Evolutionary conservation across 1,140 invertebrate genomes (phyloP).

Genomic region (Drosophila ercepeae): DNA sequence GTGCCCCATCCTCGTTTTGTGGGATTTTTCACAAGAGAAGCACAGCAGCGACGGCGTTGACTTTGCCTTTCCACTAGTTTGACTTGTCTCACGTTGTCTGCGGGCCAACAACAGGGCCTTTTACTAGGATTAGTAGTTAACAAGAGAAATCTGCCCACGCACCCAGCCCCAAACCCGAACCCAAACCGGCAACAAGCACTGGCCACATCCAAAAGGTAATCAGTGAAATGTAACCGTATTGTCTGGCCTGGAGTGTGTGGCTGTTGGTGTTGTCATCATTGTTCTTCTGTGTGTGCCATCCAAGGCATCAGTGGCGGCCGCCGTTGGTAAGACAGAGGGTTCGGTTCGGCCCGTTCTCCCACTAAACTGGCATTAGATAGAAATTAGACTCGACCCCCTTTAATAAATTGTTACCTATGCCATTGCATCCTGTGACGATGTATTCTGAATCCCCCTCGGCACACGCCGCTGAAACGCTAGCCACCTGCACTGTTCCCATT

Average conservation of each 20-base stretch:
- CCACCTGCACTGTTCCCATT: not conserved
- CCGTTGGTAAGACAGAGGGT: too few species aligned
- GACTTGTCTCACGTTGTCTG: conserved; percentile 60
- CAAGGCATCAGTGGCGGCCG: conserved; percentile 30
- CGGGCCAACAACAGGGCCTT: conserved; percentile 68
- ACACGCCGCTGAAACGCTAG: not conserved
- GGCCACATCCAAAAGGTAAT: conserved; percentile 77
- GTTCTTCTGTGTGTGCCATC: conserved; percentile 60
- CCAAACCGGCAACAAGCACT: not conserved
- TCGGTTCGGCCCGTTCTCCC: too few species aligned
- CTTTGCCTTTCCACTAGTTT: conserved; percentile 64
- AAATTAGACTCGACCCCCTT: too few species aligned
- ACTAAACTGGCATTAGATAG: too few species aligned
- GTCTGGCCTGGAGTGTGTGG: conserved; percentile 52
- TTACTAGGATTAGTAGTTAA: conserved; percentile 81
- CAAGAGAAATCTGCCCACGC: conserved; percentile 78
- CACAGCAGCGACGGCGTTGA: conserved; percentile 55
- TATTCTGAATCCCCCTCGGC: not conserved
- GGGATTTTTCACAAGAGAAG: too few species aligned
- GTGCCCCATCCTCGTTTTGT: conserved; percentile 58
- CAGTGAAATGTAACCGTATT: conserved; percentile 82
- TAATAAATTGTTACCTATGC: not conserved
- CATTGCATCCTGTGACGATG: not conserved
- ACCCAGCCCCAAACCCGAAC: conserved; percentile 27
- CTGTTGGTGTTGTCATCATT: conserved; percentile 24